phyloP scores from a whole-genome alignment of 2,888 invertebrate species.

The Lagria hirta region DNA sequence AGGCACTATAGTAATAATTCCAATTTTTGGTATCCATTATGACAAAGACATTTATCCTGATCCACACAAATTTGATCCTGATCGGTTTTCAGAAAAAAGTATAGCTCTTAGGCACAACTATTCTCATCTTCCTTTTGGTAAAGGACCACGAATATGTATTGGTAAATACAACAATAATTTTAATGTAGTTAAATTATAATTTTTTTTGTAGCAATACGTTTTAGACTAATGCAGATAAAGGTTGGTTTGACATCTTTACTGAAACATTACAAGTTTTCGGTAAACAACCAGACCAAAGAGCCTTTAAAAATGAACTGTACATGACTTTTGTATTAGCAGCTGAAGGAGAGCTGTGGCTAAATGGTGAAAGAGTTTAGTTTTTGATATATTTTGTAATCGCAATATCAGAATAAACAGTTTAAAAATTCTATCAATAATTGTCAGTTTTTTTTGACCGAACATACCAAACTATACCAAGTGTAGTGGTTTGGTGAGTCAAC shows the following conservation, averaged over 20 bases:
- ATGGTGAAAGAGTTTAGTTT: constrained; percentile 42
- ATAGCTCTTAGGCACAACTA: constrained; percentile 11
- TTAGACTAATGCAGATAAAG: constrained; percentile 43
- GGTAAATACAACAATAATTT: constrained; percentile 5
- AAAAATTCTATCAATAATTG: no score
- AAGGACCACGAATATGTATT: constrained; percentile 39
- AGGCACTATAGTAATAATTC: constrained; percentile 42
- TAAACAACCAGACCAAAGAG: constrained; percentile 34
- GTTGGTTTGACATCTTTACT: constrained; percentile 38
- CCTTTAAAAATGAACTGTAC: constrained; percentile 32
- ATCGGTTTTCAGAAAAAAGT: constrained; percentile 25
- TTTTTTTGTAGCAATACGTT: constrained; percentile 38
- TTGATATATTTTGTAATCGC: no score
- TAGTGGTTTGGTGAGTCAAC: no score
- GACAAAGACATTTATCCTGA: constrained; percentile 27
- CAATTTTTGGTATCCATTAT: constrained; percentile 32
- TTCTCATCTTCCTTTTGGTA: constrained; percentile 43
- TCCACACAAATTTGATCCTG: constrained; percentile 28
- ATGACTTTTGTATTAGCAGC: constrained; percentile 26
- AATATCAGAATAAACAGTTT: no score
- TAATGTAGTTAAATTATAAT: no score
- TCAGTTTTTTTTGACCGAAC: no score
- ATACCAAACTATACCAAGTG: no score
- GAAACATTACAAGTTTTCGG: constrained; percentile 34
- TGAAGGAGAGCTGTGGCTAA: constrained; percentile 34